Evolutionary conservation across 2,797 vertebrate genomes (phyloP), one percentile per base, ranked within the genome.

Genomic region (Tenualosa ilisha): DNA sequence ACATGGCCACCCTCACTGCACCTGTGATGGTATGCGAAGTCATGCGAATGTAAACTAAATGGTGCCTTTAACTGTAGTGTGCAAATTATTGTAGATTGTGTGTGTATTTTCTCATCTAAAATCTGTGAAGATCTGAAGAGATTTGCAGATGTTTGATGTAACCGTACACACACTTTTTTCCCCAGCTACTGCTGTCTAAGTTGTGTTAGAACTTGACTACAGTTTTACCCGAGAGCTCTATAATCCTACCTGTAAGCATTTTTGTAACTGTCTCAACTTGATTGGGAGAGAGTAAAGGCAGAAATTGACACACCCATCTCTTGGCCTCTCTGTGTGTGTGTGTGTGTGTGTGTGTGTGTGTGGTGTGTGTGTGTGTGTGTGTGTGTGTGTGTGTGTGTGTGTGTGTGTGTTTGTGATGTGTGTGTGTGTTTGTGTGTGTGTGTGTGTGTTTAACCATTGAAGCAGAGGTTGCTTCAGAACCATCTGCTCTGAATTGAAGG

Each of bases 191-290:
- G 68, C 12, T 68, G 9, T 31, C 9, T 26, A 24, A 68, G 24
- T 65, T 65, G 24, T 65, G 51, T 86, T 85, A 49, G 72, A 75
- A 81, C 26, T 43, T 43, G 40, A 43, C 17, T 17, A 22, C 6
- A 46, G 37, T 37, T 79, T 79, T n/a, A 20, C 72, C 72, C 72
- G 13, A 17, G 5, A 75, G 37, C 68, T 75, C 37, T 15, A 17
- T 22, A 22, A 79, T 43, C 37, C 68, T 43, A 75, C 40, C 17
- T 83, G 61, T 86, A 88, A 84, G 37, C 86, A 82, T 75, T 22
- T 63, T 56, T 86, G 81, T 88, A 59, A 90, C 86, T 90, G 87
- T 85, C 83, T 84, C 24, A 26, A 65, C 31, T 2, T 46, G 75
- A 86, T 46, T 86, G 63, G 37, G 31, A 31, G 31, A 31, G 31